Evolutionary conservation across 1,140 invertebrate species (phyloP), one percentile per base, ranked within the genome.

Genomic region (Catajapyx aquilonaris): DNA sequence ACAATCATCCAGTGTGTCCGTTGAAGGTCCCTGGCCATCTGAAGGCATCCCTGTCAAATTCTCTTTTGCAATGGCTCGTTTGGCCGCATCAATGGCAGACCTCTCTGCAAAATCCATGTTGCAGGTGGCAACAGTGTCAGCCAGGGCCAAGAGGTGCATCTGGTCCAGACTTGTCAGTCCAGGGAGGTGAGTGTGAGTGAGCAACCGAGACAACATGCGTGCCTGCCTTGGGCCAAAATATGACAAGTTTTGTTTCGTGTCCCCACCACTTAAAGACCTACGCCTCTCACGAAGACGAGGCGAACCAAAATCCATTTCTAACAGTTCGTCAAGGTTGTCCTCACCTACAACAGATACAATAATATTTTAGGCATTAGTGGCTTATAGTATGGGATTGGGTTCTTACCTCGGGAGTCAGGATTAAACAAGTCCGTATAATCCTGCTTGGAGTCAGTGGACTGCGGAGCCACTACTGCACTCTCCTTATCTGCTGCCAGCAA

Each of bases 111-210:
- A 80, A 51, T 87, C 81, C 0, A 77, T 78, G 47, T 86, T 81
- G 48, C 80, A 85, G 0, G 84, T 88, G 0, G 90, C 88, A 0
- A 99, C 88, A 0, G 95, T 97, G 49, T 99, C 94, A 17, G 93
- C 93, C 16, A 99, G 55, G 4, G 94, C 94, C 5, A 99, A 57
- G 19, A 99, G 61, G 61, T 99, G 94, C 91, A 99, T 97, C 57
- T 99, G 95, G 60, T 99, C 95, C 17, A 98, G 67, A 51, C 86
- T 93, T 2, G 88, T 94, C 3, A 99, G 61, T 1, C 93, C 93
- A 1, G 94, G 94, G 15, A 99, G 61, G 57, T 96, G 91, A 2
- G 85, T 91, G 55, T 96, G 90, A 0, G 91, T 96, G 9, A 98
- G 61, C 15, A 96, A 64, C 2, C 86, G 70, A 0, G 86, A 87